Base-by-base conservation (phyloP, 2,888 invertebrate species). In the Ametastegia equiseti region DNA sequence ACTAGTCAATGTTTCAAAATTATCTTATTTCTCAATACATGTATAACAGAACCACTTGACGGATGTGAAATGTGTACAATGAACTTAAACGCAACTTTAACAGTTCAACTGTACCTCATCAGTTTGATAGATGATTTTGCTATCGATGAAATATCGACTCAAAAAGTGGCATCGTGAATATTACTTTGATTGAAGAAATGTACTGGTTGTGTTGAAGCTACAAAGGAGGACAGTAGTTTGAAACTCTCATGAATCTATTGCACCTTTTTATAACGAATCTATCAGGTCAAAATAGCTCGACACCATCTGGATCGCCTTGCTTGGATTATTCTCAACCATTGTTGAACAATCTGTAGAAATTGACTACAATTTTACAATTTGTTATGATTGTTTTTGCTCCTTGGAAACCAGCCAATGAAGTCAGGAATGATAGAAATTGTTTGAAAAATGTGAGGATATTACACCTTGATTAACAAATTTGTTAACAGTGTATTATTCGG, bases 1-100 rank as follows among this genome's bases (percentile, higher is more conserved):
- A 71, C 73, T 33, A 73, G 73, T 50, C 73, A 73, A 42, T 50
- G 27, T 47, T 30, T 33, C 73, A 50, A 73, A 47, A 47, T 73
- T 33, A 33, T 73, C 23, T 54, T 75, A 50, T 75, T 33, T 33
- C 33, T 54, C 50, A 36, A 54, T 19, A 54, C 13, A 54, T 7
- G 9, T 42, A 42, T 13, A 60, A 4, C 60, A 60, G 30, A 30
- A 30, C 60, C 9, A 27, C 47, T 45, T 39, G 71, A 71, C 27
- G 23, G 47, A 50, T 71, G 30, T 47, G 50, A 71, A 54, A 54
- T 75, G 73, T 75, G 11, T 11, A 54, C n/a, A 33, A 19, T 54
- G 6, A 36, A 36, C 33, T n/a, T n/a, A 2, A 75, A 75, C 33
- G 3, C 54, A 19, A 75, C 54, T 54, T 30, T 19, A 75, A 39